Evolutionary conservation across 2,888 invertebrate genomes (phyloP).

Genomic region (Chrysomela aeneicollis): DNA sequence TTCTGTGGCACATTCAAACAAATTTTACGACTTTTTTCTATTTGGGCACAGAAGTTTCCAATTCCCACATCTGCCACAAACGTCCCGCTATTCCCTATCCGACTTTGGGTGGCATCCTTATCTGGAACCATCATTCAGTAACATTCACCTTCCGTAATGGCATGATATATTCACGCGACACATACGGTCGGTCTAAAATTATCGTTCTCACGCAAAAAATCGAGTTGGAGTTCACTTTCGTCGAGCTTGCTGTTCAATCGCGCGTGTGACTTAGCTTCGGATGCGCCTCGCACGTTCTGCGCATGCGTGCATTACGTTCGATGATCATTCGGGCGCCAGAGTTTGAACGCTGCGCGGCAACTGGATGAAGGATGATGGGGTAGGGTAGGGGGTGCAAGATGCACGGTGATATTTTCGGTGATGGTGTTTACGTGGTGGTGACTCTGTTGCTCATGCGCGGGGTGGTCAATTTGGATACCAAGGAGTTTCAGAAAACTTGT

Average conservation of each 20-base stretch:
- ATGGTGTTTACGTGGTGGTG: constrained; percentile 26
- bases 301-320: constrained; percentile 42
- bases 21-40: too few relatives aligned
- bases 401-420: constrained; percentile 31
- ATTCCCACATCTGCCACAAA: too few relatives aligned
- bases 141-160: constrained; percentile 36
- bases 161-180: constrained; percentile 24
- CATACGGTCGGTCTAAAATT: constrained; percentile 36
- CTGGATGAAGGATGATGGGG: constrained; percentile 25
- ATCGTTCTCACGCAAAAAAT: constrained; percentile 42
- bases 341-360: constrained; percentile 4
- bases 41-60: too few relatives aligned
- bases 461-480: constrained; percentile 45
- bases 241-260: constrained; percentile 29
- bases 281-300: constrained; percentile 42
- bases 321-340: constrained; percentile 17
- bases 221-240: constrained; percentile 46
- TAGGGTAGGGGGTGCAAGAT: constrained; percentile 38
- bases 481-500: constrained; percentile 53
- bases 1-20: too few relatives aligned
- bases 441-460: constrained; percentile 34
- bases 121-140: constrained; percentile 26
- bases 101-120: not conserved
- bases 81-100: too few relatives aligned
- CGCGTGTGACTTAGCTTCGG: constrained; percentile 45